Conservation (phyloP, 2,113 vertebrate species). For the Erythrocercus mccallii region DNA sequence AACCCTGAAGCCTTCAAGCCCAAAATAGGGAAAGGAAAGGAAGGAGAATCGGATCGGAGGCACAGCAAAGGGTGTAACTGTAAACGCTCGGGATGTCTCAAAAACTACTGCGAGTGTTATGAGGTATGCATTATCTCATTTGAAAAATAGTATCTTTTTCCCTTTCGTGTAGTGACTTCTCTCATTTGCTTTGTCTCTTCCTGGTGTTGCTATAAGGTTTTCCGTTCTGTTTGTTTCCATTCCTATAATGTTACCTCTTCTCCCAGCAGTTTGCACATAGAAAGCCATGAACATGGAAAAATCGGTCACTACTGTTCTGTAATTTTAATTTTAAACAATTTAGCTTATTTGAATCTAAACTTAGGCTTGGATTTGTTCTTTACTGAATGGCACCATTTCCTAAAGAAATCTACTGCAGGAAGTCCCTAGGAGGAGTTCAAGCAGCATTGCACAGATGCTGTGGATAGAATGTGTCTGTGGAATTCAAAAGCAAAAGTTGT, state of each 20-base stretch:
- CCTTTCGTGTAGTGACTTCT: neutral
- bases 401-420: neutral
- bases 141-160: neutral
- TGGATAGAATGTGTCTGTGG: neutral
- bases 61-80: conserved; percentile 99
- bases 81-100: conserved; percentile 95
- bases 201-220: neutral
- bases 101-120: conserved; percentile 99
- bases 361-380: neutral
- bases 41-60: conserved; percentile 92
- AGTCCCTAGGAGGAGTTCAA: neutral
- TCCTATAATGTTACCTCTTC: neutral
- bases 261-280: neutral
- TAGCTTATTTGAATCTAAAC: no score
- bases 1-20: conserved; percentile 99
- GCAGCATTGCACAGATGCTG: neutral
- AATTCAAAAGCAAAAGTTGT: neutral
- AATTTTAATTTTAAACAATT: neutral
- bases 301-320: neutral
- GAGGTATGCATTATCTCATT: conserved; percentile 75
- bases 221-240: neutral
- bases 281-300: neutral
- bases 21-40: conserved; percentile 97
- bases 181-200: neutral
- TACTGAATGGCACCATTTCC: neutral